Evolutionary conservation across 2,888 invertebrate genomes (phyloP).

Genomic region (Xylota segnis): DNA sequence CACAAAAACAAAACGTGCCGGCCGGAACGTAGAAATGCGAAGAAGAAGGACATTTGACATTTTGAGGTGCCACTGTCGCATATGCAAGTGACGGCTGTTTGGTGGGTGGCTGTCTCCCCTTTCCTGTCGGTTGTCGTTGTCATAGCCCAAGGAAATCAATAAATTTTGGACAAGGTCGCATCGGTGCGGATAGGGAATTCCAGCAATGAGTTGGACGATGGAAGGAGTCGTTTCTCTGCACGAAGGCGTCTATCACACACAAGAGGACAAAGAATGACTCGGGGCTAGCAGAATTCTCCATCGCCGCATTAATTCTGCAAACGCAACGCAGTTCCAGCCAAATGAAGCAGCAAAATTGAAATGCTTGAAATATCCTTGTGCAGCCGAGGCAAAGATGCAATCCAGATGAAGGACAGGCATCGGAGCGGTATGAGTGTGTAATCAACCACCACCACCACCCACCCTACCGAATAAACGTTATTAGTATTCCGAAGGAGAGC

Average conservation of each 20-base stretch:
- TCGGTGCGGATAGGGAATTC: slow-evolving; percentile 62
- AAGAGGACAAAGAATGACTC: slow-evolving; percentile 27
- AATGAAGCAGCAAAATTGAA: slow-evolving; percentile 77
- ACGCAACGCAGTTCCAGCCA: slow-evolving; percentile 72
- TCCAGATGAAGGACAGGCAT: slow-evolving; percentile 43
- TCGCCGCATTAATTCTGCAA: slow-evolving; percentile 66
- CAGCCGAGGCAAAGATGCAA: slow-evolving; percentile 58
- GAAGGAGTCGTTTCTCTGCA: slow-evolving; percentile 12
- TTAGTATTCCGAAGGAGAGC: slow-evolving; percentile 76
- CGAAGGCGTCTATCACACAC: neutral
- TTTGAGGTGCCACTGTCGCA: slow-evolving; percentile 71
- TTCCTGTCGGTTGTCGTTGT: slow-evolving; percentile 38
- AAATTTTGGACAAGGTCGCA: slow-evolving; percentile 76
- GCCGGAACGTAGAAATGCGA: slow-evolving; percentile 30
- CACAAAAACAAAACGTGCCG: slow-evolving; percentile 50
- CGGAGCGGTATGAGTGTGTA: slow-evolving; percentile 38
- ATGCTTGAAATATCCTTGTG: slow-evolving; percentile 70
- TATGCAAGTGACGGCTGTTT: slow-evolving; percentile 60
- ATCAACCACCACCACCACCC: slow-evolving; percentile 63
- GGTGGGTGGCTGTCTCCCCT: slow-evolving; percentile 19
- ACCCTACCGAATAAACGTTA: slow-evolving; percentile 58
- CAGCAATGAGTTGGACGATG: neutral
- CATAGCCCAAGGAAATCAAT: slow-evolving; percentile 73
- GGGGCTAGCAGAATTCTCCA: slow-evolving; percentile 30
- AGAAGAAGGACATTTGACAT: slow-evolving; percentile 63